Conservation (phyloP, 2,797 vertebrate species). For the Bovichtus diacanthus region DNA sequence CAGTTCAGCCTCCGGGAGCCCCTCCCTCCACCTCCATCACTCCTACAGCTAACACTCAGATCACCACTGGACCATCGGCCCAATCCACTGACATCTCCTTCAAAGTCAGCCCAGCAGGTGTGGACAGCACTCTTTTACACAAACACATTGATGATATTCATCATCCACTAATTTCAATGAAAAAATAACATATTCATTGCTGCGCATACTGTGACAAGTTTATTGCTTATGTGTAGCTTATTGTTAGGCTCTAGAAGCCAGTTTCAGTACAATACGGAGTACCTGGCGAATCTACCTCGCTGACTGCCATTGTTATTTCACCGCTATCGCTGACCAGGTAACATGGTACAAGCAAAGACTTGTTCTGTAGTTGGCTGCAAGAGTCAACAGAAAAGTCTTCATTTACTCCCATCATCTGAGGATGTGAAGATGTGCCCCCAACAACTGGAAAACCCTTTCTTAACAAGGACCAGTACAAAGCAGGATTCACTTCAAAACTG, state of each 20-base stretch:
- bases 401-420: too few relatives aligned
- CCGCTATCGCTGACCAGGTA: too few relatives aligned
- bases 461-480: too few relatives aligned
- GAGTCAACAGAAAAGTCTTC: too few relatives aligned
- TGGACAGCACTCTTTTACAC: slow-evolving; percentile 3
- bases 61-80: neutral
- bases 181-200: neutral
- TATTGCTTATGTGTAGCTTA: neutral
- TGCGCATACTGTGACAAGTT: neutral
- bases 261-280: neutral
- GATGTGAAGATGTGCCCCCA: too few relatives aligned
- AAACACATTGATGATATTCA: neutral
- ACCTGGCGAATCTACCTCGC: too few relatives aligned
- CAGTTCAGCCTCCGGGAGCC: neutral
- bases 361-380: too few relatives aligned
- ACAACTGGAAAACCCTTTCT: too few relatives aligned
- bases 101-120: slow-evolving; percentile 58
- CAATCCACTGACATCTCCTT: slow-evolving; percentile 12
- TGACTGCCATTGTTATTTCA: too few relatives aligned
- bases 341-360: too few relatives aligned
- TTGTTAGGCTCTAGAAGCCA: slow-evolving; percentile 32
- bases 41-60: slow-evolving; percentile 5
- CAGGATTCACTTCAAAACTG: too few relatives aligned
- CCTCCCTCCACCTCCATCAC: neutral
- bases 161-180: neutral